phyloP scores from a whole-genome alignment of 2,797 vertebrate species.

The Loriculus beryllinus region DNA sequence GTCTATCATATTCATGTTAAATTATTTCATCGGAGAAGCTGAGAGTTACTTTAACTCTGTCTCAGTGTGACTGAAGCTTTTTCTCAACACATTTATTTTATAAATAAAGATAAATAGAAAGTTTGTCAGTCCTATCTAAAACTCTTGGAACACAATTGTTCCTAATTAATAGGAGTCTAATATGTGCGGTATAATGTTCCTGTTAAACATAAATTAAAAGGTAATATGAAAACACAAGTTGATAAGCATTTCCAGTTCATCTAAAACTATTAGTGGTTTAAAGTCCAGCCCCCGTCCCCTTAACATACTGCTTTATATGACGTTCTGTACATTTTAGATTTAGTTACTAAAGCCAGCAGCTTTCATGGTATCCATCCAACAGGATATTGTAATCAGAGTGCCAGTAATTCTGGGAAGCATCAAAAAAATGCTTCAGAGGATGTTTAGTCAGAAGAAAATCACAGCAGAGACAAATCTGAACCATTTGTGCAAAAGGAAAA shows the following conservation, averaged over 20 bases:
- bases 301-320: constrained; percentile 6
- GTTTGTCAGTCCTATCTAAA: background rate
- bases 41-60: background rate
- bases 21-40: background rate
- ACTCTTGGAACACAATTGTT: background rate
- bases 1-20: background rate
- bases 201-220: background rate
- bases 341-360: background rate
- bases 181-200: background rate
- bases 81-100: background rate
- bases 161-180: background rate
- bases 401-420: constrained; percentile 47
- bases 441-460: constrained; percentile 59
- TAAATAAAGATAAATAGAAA: background rate
- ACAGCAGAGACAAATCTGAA: constrained; percentile 35
- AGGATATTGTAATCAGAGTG: constrained; percentile 42
- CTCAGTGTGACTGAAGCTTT: background rate
- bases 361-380: constrained; percentile 41
- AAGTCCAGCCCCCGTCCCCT: background rate
- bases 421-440: constrained; percentile 31
- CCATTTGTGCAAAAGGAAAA: constrained; percentile 35
- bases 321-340: background rate
- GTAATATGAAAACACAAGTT: background rate
- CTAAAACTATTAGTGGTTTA: background rate
- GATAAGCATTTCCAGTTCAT: background rate